Conservation (phyloP, 2,797 vertebrate genomes). For the Mus minutoides region DNA sequence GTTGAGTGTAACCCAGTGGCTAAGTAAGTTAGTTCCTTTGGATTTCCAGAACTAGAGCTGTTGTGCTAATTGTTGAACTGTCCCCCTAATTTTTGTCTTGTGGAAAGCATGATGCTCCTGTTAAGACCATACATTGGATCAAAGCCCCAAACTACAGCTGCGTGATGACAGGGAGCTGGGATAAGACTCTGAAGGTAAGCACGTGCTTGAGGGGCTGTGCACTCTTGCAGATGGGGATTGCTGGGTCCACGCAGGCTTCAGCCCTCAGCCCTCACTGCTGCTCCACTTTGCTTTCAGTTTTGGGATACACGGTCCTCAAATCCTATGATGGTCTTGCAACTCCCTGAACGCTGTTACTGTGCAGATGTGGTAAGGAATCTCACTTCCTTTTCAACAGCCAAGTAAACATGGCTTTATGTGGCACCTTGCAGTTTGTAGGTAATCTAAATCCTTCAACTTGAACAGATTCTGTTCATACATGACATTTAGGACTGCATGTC, state of each 20-base stretch:
- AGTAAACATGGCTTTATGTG: neutral
- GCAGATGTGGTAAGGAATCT: conserved; percentile 95
- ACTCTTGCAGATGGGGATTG: accelerated
- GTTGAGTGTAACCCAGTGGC: neutral
- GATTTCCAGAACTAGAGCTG: neutral
- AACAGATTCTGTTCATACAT: neutral
- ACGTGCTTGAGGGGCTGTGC: accelerated
- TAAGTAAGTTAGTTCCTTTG: neutral
- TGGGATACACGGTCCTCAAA: conserved; percentile 98
- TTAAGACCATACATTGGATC: conserved; percentile 98
- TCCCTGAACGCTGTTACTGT: conserved; percentile 97
- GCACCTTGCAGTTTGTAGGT: accelerated
- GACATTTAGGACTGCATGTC: neutral
- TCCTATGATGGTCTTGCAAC: conserved; percentile 97
- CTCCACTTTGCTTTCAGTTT: conserved; percentile 89
- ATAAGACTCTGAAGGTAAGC: conserved; percentile 97
- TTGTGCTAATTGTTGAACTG: neutral
- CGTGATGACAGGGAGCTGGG: conserved; percentile 99
- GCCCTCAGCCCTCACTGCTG: neutral
- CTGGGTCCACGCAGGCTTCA: neutral
- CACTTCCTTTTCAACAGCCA: neutral
- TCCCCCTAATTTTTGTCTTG: conserved; percentile 51
- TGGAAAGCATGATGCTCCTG: conserved; percentile 95
- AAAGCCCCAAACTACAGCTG: conserved; percentile 99
- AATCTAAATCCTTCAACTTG: neutral